Base-by-base conservation (phyloP, 2,797 vertebrate species). In the Hippopotamyrus pictus region DNA sequence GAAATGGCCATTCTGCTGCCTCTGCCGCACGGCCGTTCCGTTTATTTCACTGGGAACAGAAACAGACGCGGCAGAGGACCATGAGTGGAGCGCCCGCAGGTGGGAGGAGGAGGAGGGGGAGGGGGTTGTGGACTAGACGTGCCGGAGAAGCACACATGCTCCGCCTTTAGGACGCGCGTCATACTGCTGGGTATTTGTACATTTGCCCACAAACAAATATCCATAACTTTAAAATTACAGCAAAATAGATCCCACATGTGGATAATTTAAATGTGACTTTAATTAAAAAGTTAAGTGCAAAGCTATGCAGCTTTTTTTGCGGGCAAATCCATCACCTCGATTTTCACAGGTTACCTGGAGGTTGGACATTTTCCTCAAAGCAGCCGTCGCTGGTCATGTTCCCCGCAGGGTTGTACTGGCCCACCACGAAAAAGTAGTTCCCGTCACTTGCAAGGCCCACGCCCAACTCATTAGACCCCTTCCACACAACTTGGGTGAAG, bases 401-500 rank as follows among this genome's bases (percentile, higher is more conserved):
- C 9, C 95, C 95, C 1, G 91, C 88, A 1, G 93, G 92, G 0
- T 90, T 93, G 91, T 96, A 96, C 90, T 95, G 95, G 0, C 92
- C 95, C 6, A 95, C 94, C 88, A 95, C 94, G 65, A 90, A 94
- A 5, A 76, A 33, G 0, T 0, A 90, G 0, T 85, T 76, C 4
- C 93, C 94, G 7, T 93, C 65, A 0, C 91, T 92, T 5, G 94
- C 94, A 73, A 94, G 0, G 2, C 95, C 95, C n/a, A 96, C 92
- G 0, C 95, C 95, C 87, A 95, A 76, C 17, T 96, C 88, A 0
- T 48, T 94, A 89, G 76, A 92, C 3, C 54, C 89, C 46, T 95
- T 95, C 95, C 95, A 96, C 82, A 96, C 94, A 89, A 96, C 93
- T 92, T 96, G 95, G 90, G 94, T 96, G 22, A 95, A 96, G 90